Evolutionary conservation across 2,113 vertebrate genomes (phyloP), one percentile per base, ranked within the genome.

Genomic region (Zapornia atra): DNA sequence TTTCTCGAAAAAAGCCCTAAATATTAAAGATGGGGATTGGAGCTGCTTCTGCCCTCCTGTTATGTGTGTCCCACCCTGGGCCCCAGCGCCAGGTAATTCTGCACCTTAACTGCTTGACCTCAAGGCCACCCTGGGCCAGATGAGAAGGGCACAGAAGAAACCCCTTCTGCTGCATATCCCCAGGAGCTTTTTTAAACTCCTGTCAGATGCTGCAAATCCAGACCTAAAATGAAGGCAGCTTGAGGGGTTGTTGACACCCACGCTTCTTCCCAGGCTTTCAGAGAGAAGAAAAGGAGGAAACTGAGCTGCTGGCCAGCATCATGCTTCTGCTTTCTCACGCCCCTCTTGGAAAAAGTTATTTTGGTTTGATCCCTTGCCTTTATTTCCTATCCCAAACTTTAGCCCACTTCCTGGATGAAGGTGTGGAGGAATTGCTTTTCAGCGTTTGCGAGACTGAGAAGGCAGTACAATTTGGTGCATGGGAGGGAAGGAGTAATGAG

Each of bases 311-410:
- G 44, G 46, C 7, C 14, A 12, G 28, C 29, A 16, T 9, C 4
- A 3, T 0, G 1, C 36, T 77, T 83, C 79, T 12, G 10, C 36
- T 86, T 92, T 86, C 60, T 65, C 34, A 61, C 3, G 9, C 6
- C 15, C 28, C 5, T 18, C 24, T 17, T 38, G 40, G 51, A 20
- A 77, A 88, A 79, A 7, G 17, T 33, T 20, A 46, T 7, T n/a
- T 88, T 25, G 51, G 17, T 56, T 46, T 51, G 10, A 24, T 86
- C 2, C 4, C 25, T 63, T 0, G 0, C 7, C 15, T 31, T 57
- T 53, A 40, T 73, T 88, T 92, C 46, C 36, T 12, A 1, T 53
- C 22, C 10, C 31, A 51, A 42, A 20, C 29, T 34, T 75, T 31
- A 63, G 4, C 19, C 28, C 5, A 5, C 10, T 63, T 61, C 13